A percentile compares a stretch with the other conserved stretches of the same genome.
These are phyloP conservation scores for Rhynchophorus ferrugineus DNA, from an alignment of 1,140 invertebrate genomes.

Conservation along the genomic window DNA sequence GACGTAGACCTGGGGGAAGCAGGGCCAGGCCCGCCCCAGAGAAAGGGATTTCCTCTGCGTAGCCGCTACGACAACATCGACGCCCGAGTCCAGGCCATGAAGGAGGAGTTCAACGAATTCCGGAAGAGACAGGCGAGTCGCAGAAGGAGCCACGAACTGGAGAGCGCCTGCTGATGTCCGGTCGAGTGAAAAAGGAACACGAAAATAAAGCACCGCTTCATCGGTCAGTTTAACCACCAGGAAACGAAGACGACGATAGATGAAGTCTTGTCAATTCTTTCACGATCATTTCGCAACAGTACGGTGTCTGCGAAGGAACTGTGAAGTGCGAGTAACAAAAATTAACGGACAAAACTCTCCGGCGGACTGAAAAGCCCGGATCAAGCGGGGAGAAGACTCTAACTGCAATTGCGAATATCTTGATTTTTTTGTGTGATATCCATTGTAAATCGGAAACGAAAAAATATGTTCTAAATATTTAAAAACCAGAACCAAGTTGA, in stretches of 20 bases:
- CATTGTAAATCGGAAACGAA: conserved; percentile 29
- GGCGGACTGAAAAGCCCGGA: not conserved
- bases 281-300: too few relatives aligned
- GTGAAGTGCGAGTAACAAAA: not conserved
- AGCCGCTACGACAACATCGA: conserved; percentile 74
- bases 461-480: conserved; percentile 39
- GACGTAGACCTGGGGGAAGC: conserved; percentile 45
- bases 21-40: conserved; percentile 39
- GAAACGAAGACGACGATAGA: not conserved
- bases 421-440: conserved; percentile 30
- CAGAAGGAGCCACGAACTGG: conserved; percentile 57
- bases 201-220: not conserved
- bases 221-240: not conserved
- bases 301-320: too few relatives aligned
- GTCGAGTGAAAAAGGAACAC: not conserved
- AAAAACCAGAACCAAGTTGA: conserved; percentile 36
- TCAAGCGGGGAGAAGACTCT: not conserved
- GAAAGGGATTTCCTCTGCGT: conserved; percentile 37
- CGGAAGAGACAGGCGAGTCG: conserved; percentile 75
- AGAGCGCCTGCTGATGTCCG: conserved; percentile 59
- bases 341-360: not conserved
- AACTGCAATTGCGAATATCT: conserved; percentile 6
- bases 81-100: conserved; percentile 86
- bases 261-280: too few relatives aligned
- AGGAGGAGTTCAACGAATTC: conserved; percentile 91